Base-by-base conservation (phyloP, 2,113 vertebrate species). In the Ia io region DNA sequence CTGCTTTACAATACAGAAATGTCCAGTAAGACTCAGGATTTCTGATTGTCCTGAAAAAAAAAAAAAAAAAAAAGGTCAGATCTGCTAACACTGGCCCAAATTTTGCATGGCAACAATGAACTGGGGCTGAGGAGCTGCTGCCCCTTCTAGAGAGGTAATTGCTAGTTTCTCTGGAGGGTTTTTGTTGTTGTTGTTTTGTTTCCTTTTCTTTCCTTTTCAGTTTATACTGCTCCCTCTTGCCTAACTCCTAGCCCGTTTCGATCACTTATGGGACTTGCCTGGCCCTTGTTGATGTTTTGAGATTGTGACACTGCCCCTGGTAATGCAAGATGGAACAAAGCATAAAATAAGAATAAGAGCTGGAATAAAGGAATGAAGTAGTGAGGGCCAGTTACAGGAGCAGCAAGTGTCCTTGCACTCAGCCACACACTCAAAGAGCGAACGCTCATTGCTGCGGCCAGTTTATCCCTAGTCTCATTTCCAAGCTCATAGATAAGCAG, bases 401-500 rank as follows among this genome's bases (percentile, higher is more conserved):
- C 76, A 89, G 73, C 67, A 67, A 78, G 77, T 20, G 7, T 32
- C 17, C 65, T 80, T 42, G 13, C 47, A 47, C 12, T 93, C 63
- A 18, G 65, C 74, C 28, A 59, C 61, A 71, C 47, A 74, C 42
- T 47, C 61, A 73, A 37, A 76, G 70, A 93, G 51, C 84, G 30
- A 77, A 95, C 63, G 67, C 84, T 80, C 67, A 32, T 32, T 2
- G 4, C 28, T 7, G 18, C 90, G 63, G 76, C 88, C 87, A 77
- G 1, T 69, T 37, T 61, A 71, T 80, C 44, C 63, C 51, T 49
- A 10, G 25, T 90, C 69, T 96, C 63, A 88, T 95, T 93, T 88
- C 79, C 71, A 86, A 13, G 40, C 78, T 76, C 22, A 80, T 30
- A 87, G 63, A 63, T 76, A 49, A 5, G 2, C 0, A 2, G 51